phyloP scores from a whole-genome alignment of 2,797 vertebrate species.

The Scolopax bukidnonensis region DNA sequence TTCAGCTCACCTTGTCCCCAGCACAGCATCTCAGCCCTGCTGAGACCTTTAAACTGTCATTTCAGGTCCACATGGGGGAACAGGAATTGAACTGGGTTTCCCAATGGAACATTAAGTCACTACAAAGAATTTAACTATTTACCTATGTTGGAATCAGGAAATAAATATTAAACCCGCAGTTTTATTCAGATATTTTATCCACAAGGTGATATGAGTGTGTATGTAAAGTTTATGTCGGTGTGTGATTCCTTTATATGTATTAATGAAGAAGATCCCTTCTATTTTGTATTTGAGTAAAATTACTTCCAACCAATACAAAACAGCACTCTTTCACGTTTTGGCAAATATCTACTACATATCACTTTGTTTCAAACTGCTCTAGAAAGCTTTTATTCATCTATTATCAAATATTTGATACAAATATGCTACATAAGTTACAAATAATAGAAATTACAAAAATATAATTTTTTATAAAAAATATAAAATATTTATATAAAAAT shows the following conservation, averaged over 20 bases:
- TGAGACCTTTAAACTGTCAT: background rate
- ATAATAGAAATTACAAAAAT: too few species aligned
- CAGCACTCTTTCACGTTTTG: background rate
- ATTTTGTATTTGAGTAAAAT: background rate
- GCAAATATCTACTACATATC: background rate
- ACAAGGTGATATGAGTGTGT: background rate
- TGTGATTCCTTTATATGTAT: background rate
- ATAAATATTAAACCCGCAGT: background rate
- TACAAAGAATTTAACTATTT: background rate
- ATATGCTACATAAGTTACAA: too few species aligned
- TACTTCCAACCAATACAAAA: background rate
- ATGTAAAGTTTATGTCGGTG: background rate
- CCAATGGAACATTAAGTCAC: background rate
- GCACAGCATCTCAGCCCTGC: accelerated
- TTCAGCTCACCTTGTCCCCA: background rate
- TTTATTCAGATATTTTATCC: background rate
- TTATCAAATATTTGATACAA: background rate
- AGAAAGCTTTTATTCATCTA: background rate
- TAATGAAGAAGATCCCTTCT: background rate
- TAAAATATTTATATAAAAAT: too few species aligned
- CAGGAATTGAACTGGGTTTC: background rate
- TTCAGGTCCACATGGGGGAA: accelerated
- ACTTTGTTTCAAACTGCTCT: background rate
- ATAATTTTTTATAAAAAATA: too few species aligned
- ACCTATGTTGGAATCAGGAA: background rate